Evolutionary conservation across 1,140 invertebrate species (phyloP).

Genomic region (Formica exsecta): DNA sequence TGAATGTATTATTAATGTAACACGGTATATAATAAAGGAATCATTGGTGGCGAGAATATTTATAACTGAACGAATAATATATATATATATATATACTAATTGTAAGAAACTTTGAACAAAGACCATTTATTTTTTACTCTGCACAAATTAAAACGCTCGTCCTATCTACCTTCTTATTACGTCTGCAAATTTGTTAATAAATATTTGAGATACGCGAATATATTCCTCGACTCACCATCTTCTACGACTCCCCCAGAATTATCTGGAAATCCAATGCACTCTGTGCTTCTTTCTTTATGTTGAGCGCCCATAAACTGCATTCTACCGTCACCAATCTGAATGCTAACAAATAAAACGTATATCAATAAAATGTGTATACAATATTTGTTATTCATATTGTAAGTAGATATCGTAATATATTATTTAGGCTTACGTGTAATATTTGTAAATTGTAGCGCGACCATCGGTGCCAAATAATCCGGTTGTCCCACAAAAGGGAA

Average conservation of each 20-base stretch:
- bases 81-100: background rate
- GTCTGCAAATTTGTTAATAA: slow-evolving; percentile 5
- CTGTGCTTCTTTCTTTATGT: slow-evolving; percentile 69
- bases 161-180: background rate
- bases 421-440: slow-evolving; percentile 87
- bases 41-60: slow-evolving; percentile 35
- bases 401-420: background rate
- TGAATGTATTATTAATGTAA: slow-evolving; percentile 43
- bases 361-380: background rate
- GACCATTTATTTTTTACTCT: background rate
- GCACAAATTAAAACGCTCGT: background rate
- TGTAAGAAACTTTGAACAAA: slow-evolving; percentile 4
- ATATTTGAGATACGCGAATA: background rate
- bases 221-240: background rate
- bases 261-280: slow-evolving; percentile 79
- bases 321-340: slow-evolving; percentile 77
- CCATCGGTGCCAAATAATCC: slow-evolving; percentile 93
- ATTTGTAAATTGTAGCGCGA: slow-evolving; percentile 92
- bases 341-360: slow-evolving; percentile 60
- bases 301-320: slow-evolving; percentile 79
- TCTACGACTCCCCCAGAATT: slow-evolving; percentile 65
- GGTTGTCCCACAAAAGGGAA: slow-evolving; percentile 92
- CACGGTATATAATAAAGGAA: slow-evolving; percentile 47
- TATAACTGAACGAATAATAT: background rate
- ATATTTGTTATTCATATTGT: background rate